Evolutionary conservation across 2,797 vertebrate species (phyloP).

Genomic region (Mionectes olivaceus): DNA sequence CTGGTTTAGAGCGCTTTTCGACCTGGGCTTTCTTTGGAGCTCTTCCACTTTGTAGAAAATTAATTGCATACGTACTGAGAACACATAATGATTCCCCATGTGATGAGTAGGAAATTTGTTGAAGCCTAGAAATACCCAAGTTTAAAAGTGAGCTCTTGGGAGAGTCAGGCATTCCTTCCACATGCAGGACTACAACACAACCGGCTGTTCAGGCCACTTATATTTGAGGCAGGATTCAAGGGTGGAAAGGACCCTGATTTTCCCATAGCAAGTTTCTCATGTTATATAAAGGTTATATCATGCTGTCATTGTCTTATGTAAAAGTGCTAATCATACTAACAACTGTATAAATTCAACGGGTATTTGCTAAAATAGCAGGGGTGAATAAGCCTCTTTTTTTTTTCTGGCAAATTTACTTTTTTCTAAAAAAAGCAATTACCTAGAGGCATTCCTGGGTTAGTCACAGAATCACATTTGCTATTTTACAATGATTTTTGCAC

Average conservation of each 20-base stretch:
- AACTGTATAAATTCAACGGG: not conserved
- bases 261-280: not conserved
- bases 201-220: not conserved
- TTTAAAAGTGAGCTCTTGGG: not conserved
- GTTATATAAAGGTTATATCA: not conserved
- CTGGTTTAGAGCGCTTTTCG: accelerated
- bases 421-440: not conserved
- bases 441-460: not conserved
- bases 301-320: not conserved
- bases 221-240: not conserved
- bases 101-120: not conserved
- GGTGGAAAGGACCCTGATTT: not conserved
- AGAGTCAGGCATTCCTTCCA: not conserved
- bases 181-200: not conserved
- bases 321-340: not conserved
- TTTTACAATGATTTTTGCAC: not conserved
- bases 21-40: constrained; percentile 35
- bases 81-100: not conserved
- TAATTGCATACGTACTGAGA: constrained; percentile 22
- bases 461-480: not conserved
- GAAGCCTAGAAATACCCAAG: not conserved
- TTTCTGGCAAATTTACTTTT: not conserved
- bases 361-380: not conserved
- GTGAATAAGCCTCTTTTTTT: not conserved
- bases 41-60: constrained; percentile 43